Conservation (phyloP, 1,140 invertebrate genomes). For the Cyclargus thomasi region DNA sequence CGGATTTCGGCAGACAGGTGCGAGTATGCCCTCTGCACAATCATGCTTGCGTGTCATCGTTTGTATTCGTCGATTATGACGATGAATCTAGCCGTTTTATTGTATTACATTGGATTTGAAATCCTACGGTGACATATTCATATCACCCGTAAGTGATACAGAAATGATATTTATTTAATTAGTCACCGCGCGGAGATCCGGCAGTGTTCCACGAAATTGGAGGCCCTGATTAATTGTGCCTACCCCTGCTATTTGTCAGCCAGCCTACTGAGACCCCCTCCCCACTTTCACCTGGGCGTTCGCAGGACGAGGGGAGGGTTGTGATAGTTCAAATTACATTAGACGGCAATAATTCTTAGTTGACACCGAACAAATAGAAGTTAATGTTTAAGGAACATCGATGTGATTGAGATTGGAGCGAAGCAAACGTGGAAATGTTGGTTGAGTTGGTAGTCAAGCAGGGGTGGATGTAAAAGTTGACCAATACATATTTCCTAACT, state of each 20-base stretch:
- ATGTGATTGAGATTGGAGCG: conserved; percentile 15
- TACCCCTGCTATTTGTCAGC: conserved; percentile 56
- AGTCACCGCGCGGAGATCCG: neutral
- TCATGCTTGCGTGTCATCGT: too few relatives aligned
- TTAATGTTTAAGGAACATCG: conserved; percentile 41
- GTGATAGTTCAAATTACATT: conserved; percentile 34
- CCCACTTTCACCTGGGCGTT: conserved; percentile 10
- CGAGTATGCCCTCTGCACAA: too few relatives aligned
- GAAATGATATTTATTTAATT: neutral
- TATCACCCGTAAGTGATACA: neutral
- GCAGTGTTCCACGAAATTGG: conserved; percentile 68
- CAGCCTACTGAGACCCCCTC: conserved; percentile 34
- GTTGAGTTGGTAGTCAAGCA: too few relatives aligned
- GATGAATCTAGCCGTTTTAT: too few relatives aligned
- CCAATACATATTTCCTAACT: too few relatives aligned
- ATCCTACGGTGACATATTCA: too few relatives aligned
- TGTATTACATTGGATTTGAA: too few relatives aligned
- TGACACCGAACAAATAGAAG: conserved; percentile 47
- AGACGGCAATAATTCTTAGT: conserved; percentile 43
- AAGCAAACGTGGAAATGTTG: conserved; percentile 2
- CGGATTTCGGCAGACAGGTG: too few relatives aligned
- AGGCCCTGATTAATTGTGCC: conserved; percentile 65
- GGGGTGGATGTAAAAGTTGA: too few relatives aligned
- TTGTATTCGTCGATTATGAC: too few relatives aligned
- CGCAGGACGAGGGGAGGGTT: conserved; percentile 10